phyloP scores from a whole-genome alignment of 2,113 vertebrate species.

The Pelodiscus sinensis region DNA sequence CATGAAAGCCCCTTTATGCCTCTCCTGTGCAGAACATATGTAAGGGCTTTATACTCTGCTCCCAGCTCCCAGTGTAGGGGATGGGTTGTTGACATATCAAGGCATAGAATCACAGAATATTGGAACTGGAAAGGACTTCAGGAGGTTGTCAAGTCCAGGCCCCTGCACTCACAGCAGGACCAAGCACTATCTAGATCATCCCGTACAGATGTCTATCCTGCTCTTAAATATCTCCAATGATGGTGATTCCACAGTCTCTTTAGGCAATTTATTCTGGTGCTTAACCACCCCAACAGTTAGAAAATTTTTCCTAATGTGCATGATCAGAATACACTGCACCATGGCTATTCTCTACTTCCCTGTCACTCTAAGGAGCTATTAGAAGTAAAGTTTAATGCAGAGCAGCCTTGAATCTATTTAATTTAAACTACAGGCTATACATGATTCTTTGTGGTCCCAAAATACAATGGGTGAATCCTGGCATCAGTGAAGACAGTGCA shows the following conservation, averaged over 20 bases:
- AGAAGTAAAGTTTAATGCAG: slow-evolving; percentile 20
- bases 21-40: slow-evolving; percentile 23
- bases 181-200: too few species aligned
- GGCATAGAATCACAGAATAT: not conserved
- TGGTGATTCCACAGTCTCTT: too few species aligned
- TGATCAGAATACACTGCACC: slow-evolving; percentile 65
- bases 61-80: slow-evolving; percentile 41
- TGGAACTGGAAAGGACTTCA: too few species aligned
- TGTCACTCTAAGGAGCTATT: slow-evolving; percentile 31
- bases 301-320: not conserved
- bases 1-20: slow-evolving; percentile 55
- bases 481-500: slow-evolving; percentile 14
- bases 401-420: slow-evolving; percentile 3
- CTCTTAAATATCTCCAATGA: too few species aligned
- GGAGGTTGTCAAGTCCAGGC: too few species aligned
- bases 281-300: too few species aligned
- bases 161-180: too few species aligned
- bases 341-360: slow-evolving; percentile 53
- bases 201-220: too few species aligned
- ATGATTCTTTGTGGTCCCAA: not conserved
- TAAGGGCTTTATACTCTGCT: slow-evolving; percentile 30
- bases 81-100: slow-evolving; percentile 57
- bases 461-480: not conserved
- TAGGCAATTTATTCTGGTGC: too few species aligned
- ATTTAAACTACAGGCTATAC: slow-evolving; percentile 11